Conservation (phyloP, 2,113 vertebrate species). For the Phalacrocorax pelagicus region DNA sequence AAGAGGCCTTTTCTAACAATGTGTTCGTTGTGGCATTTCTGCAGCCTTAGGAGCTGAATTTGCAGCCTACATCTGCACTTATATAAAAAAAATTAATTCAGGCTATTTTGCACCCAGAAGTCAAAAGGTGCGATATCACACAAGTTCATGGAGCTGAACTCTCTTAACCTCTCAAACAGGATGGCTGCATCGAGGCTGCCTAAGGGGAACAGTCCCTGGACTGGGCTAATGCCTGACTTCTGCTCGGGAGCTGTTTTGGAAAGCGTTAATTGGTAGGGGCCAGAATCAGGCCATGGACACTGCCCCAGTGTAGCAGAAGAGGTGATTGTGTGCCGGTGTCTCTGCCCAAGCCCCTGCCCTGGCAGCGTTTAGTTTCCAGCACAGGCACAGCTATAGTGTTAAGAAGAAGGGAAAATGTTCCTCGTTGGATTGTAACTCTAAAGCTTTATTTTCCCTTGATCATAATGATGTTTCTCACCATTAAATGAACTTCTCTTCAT, state of each 20-base stretch:
- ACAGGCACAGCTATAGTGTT: neutral
- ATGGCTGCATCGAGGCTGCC: neutral
- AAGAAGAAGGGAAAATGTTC: neutral
- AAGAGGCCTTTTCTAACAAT: neutral
- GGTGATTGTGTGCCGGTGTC: neutral
- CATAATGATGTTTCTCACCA: neutral
- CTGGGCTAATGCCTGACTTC: neutral
- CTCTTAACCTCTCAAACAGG: neutral
- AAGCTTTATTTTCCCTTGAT: neutral
- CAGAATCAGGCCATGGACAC: neutral
- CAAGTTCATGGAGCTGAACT: neutral
- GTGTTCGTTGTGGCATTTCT: neutral
- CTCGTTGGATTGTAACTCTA: neutral
- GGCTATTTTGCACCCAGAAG: neutral
- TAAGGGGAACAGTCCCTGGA: rapidly evolving
- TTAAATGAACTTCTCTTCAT: neutral
- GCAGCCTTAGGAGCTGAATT: neutral
- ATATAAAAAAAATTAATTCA: neutral
- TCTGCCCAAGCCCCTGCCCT: neutral
- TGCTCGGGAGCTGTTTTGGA: neutral
- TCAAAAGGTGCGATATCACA: neutral
- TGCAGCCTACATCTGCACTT: neutral
- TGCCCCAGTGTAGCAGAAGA: neutral
- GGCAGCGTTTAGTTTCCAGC: neutral
- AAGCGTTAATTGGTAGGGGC: neutral